Evolutionary conservation across 1,140 invertebrate genomes (phyloP).

Genomic region (Cotesia vestalis): DNA sequence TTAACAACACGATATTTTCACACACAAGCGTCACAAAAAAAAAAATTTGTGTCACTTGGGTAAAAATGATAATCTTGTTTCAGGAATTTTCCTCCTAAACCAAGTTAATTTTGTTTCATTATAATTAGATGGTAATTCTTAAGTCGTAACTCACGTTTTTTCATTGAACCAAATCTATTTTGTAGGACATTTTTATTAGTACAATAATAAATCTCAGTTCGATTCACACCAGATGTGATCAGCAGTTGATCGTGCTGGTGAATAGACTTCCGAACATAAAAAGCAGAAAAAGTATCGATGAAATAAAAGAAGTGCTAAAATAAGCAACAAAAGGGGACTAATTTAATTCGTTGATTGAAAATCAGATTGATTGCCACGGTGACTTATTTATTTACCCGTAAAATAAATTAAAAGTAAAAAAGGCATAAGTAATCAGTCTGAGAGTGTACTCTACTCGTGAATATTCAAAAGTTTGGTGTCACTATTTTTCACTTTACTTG

Average conservation of each 20-base stretch:
- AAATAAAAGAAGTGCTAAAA: conserved; percentile 1
- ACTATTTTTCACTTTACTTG: conserved; percentile 31
- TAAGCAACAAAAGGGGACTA: conserved; percentile 5
- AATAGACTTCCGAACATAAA: conserved; percentile 12
- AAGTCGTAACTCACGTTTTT: conserved; percentile 2
- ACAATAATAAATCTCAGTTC: conserved; percentile 31
- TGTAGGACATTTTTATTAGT: conserved; percentile 33
- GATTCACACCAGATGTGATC: conserved; percentile 33
- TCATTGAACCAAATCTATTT: conserved; percentile 22
- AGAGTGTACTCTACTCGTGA: conserved; percentile 9
- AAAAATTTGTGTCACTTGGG: no score
- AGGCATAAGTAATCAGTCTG: conserved; percentile 34
- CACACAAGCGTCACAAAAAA: no score
- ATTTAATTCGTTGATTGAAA: conserved; percentile 38
- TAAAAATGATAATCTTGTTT: no score
- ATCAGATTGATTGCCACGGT: conserved; percentile 28
- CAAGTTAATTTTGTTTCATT: no score
- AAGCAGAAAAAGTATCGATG: background rate
- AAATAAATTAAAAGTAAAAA: background rate
- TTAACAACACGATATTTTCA: no score
- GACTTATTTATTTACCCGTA: background rate
- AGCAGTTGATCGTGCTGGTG: conserved; percentile 13
- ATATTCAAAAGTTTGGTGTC: conserved; percentile 36
- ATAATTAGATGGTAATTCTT: background rate
- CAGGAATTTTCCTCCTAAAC: no score